Base-by-base conservation (phyloP, 2,888 invertebrate genomes). In the Pristionchus arcanus region DNA sequence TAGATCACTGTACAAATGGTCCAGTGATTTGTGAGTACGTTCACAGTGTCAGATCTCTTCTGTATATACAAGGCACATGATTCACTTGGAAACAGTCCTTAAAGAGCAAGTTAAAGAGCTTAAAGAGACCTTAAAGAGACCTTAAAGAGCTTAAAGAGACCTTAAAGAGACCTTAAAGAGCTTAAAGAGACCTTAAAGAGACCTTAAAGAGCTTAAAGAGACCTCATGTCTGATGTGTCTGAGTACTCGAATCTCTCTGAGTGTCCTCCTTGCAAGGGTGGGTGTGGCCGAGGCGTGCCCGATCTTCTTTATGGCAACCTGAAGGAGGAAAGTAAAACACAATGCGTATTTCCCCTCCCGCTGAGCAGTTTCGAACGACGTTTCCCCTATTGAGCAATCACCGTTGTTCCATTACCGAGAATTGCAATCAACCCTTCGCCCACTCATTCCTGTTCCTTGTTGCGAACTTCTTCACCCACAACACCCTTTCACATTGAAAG, bases 271-370 rank as follows among this genome's bases (percentile, higher is more conserved):
- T 3, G 94, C 94, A 16, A 94, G 91, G 13, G 94, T 94, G 53
- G 94, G 94, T 25, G 94, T 94, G 13, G 94, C 94, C 0, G 94
- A 94, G 2, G 94, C 94, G 87, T 94, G 94, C 2, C 93, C 94
- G 77, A 94, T 93, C 86, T 94, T 94, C 90, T 94, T 94, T 34
- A 94, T 93, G 42, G 94, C 94, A 19, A 94, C 94, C 93, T 94
- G 81, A 74, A 90, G n/a, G 49, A n/a, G 19, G n/a, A 81, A 81
- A 4, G 63, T 63, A 63, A n/a, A 63, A 63, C n/a, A 63, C 63
- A 63, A 63, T 63, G 63, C 63, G 63, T 63, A 21, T 63, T n/a
- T 71, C 31, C 34, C 19, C 68, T 37, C 74, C 74, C 74, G 74
- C 74, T 74, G 74, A 7, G 74, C 74, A 74, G 74, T 74, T 74